Evolutionary conservation across 2,113 vertebrate species (phyloP).

Genomic region (Protomyctophum bolini): DNA sequence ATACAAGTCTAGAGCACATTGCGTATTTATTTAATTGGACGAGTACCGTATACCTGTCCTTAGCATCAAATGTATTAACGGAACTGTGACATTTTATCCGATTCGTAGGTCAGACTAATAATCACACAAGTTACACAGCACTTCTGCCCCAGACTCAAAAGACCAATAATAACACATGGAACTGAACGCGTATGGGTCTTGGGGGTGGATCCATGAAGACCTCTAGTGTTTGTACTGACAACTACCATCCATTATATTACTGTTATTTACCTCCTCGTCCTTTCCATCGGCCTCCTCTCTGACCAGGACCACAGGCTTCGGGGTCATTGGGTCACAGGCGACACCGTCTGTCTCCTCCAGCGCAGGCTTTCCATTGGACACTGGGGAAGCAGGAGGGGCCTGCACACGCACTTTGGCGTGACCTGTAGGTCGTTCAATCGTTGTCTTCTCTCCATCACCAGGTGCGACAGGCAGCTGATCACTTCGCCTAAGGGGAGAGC

Average conservation of each 20-base stretch:
- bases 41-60: too few species aligned
- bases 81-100: too few species aligned
- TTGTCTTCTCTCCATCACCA: constrained; percentile 1
- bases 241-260: background rate
- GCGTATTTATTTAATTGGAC: too few species aligned
- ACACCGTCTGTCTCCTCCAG: background rate
- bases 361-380: background rate
- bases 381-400: background rate
- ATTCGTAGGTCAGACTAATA: too few species aligned
- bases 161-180: too few species aligned
- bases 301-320: constrained; percentile 5
- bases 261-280: constrained; percentile 56
- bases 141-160: too few species aligned
- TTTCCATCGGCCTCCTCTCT: constrained; percentile 58
- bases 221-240: background rate
- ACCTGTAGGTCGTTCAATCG: background rate
- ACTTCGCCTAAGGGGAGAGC: constrained; percentile 29
- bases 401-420: background rate
- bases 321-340: constrained; percentile 29
- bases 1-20: too few species aligned
- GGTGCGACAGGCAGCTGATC: background rate
- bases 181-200: too few species aligned
- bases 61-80: too few species aligned
- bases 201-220: too few species aligned
- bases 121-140: too few species aligned